Base-by-base conservation (phyloP, 2,113 vertebrate genomes). In the Gymnogyps californianus region DNA sequence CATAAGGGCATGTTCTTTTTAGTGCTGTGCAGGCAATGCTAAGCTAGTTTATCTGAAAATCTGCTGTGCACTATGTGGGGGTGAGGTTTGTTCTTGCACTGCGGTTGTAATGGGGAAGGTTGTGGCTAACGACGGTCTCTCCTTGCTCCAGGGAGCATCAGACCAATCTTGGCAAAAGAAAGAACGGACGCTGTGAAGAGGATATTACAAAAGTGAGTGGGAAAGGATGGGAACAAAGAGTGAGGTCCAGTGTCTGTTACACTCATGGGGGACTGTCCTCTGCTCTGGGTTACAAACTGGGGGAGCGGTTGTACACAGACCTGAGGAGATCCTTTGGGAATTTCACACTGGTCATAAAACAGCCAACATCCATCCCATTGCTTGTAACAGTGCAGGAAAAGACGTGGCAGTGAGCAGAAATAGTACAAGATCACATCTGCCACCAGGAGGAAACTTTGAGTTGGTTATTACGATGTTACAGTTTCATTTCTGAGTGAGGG, bases 131-230 rank as follows among this genome's bases (percentile, higher is more conserved):
- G 2, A 40, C 0, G 3, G 10, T 87, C 5, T 80, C n/a, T 74
- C 18, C 40, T 74, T 85, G 70, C 32, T 87, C 62, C 78, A 97
- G 97, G 66, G 61, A 91, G 5, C 84, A 70, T 18, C 36, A 1
- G 36, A 70, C 89, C 66, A 77, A 3, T 32, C 5, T 91, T 11
- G 84, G 93, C 83, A 97, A 95, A 70, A 96, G 94, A 25, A 96
- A 91, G 80, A 65, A 93, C 0, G 97, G 97, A 25, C 87, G 24
- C 19, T 97, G 97, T 70, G 95, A 96, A 13, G 83, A 94, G 70
- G 89, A 96, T 54, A 42, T 70, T 42, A 89, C 87, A 20, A 94
- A n/a, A 44, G 97, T 97, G 79, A 96, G 94, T 96, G 62, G 62
- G 75, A 62, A 76, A 31, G 24, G 42, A 17, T 66, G 65, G 65